Conservation (phyloP, 2,113 vertebrate genomes). For the Cyanoramphus novaezelandiae region DNA sequence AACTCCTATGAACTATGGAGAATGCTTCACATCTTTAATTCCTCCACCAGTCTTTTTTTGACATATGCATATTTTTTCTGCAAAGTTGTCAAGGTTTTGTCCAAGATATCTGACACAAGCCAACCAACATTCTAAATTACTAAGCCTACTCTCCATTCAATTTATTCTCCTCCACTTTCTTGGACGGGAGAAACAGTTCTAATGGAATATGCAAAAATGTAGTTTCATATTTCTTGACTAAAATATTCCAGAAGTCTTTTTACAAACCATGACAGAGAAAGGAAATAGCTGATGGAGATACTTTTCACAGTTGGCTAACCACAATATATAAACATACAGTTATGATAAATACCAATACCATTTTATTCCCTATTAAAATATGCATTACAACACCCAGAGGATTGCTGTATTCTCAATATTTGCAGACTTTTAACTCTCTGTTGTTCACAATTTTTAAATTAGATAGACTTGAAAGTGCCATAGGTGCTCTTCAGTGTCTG, state of each 20-base stretch:
- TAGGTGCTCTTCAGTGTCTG: background rate
- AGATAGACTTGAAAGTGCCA: background rate
- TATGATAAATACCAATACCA: slow-evolving; percentile 31
- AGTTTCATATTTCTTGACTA: slow-evolving; percentile 45
- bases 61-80: background rate
- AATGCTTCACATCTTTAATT: background rate
- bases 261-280: slow-evolving; percentile 27
- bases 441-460: background rate
- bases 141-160: background rate
- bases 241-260: slow-evolving; percentile 58
- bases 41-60: background rate
- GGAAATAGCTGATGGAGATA: slow-evolving; percentile 54
- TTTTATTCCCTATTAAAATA: slow-evolving; percentile 33
- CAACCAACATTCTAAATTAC: background rate
- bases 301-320: slow-evolving; percentile 48
- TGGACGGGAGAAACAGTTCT: background rate
- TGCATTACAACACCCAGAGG: background rate
- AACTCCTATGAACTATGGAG: background rate
- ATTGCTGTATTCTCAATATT: background rate
- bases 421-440: background rate
- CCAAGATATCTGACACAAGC: background rate
- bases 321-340: slow-evolving; percentile 20
- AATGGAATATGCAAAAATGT: slow-evolving; percentile 40
- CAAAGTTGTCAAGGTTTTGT: background rate
- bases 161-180: slow-evolving; percentile 5